Conservation (phyloP, 2,888 invertebrate genomes). For the Sipha maydis region DNA sequence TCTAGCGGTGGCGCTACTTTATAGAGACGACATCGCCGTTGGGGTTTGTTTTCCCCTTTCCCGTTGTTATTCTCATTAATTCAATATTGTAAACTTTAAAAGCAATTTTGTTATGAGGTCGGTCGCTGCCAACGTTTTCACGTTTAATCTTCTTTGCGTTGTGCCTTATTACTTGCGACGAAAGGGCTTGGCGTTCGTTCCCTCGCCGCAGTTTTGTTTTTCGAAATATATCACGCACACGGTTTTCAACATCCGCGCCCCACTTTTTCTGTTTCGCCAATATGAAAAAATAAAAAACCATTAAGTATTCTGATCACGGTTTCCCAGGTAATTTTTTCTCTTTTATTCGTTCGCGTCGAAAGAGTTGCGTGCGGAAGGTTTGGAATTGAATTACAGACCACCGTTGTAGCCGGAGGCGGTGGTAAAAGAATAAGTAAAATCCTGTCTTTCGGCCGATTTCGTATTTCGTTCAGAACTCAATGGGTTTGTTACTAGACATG, state of each 20-base stretch:
- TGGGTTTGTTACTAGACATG: not conserved
- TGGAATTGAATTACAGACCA: slow-evolving; percentile 48
- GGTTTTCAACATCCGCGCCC: not conserved
- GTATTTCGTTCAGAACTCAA: slow-evolving; percentile 13
- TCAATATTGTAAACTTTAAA: slow-evolving; percentile 57
- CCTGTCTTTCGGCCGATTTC: slow-evolving; percentile 18
- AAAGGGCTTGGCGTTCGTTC: not conserved
- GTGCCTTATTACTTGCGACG: slow-evolving; percentile 22
- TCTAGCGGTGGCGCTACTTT: not conserved
- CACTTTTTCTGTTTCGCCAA: not conserved
- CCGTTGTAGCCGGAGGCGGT: not conserved
- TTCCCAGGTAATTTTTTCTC: slow-evolving; percentile 43
- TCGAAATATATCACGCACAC: slow-evolving; percentile 39
- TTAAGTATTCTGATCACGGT: slow-evolving; percentile 46
- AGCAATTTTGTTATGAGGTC: slow-evolving; percentile 31
- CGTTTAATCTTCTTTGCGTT: slow-evolving; percentile 44
- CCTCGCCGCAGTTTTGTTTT: slow-evolving; percentile 43
- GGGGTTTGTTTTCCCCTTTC: not conserved
- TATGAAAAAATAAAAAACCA: slow-evolving; percentile 9
- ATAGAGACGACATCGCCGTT: not conserved
- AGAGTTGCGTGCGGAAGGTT: slow-evolving; percentile 28
- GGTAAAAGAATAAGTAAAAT: not conserved
- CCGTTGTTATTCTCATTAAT: slow-evolving; percentile 45
- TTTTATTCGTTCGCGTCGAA: not conserved
- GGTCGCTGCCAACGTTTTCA: slow-evolving; percentile 17